Evolutionary conservation across 2,113 vertebrate genomes (phyloP), one percentile per base, ranked within the genome.

Genomic region (Pseudorhombus dupliciocellatus): DNA sequence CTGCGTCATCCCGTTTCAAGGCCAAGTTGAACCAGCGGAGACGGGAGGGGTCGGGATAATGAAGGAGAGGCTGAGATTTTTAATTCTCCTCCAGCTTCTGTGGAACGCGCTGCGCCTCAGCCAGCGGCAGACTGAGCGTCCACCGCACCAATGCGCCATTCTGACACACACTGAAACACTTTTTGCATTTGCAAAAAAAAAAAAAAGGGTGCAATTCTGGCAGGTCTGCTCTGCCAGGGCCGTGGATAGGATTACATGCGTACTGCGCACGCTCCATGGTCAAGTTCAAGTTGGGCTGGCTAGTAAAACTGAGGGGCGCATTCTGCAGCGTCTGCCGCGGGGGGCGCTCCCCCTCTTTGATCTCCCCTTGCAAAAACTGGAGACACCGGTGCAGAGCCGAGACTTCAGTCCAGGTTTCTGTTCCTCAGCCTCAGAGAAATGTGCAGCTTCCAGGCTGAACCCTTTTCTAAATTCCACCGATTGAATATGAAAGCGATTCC

Each of bases 211-310:
- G n/a, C 66, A 62, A 65, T 44, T 61, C 72, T 70, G 53, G 24
- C 65, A 67, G 61, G 16, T 69, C 73, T 69, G 34, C 50, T 46
- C 20, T 42, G 61, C 70, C 22, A 54, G 57, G 67, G 34, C 60
- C 53, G 2, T 60, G 81, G 88, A 52, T 84, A 80, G 60, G 76
- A 75, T 88, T 86, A 70, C 81, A 82, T 18, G 64, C 56, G 18
- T 50, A 83, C 79, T 87, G 84, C 89, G 84, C 87, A 88, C 77
- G 26, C 86, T 88, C 87, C 89, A 93, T 90, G 91, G 91, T 93
- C 93, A 93, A 93, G 93, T 93, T 93, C 93, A 93, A 92, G 92
- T 92, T 92, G 81, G 67, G 60, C 86, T 85, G 61, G 67, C 90
- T 92, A 89, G 80, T 91, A 91, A 92, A 90, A 91, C 73, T 55